Evolutionary conservation across 2,113 vertebrate genomes (phyloP), one percentile per base, ranked within the genome.

Genomic region (Lepisosteus osseus): DNA sequence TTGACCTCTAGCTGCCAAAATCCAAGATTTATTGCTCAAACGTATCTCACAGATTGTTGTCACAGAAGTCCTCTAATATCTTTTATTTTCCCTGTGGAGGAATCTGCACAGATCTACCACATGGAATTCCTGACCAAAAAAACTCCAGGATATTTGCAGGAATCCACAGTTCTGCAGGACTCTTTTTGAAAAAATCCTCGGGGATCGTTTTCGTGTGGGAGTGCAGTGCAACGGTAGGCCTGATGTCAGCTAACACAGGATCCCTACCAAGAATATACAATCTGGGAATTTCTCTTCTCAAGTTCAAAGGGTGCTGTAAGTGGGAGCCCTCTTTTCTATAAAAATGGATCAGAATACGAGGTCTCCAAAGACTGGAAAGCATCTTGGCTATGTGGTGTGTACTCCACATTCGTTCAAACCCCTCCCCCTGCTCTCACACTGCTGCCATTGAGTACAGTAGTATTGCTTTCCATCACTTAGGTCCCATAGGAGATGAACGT

Each of bases 401-500:
- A 29, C 43, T 42, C 44, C 57, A 41, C 54, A 17, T 54, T 5
- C 55, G 13, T 59, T 42, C 54, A 13, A 61, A 70, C 43, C 7
- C 40, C 57, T n/a, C 11, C 70, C 12, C 1, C 6, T 14, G 45
- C 29, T 9, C 63, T 59, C 7, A 3, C 43, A 14, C 51, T 13
- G 78, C 79, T 80, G 65, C 70, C 61, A 15, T 54, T 29, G 29
- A 29, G 29, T 29, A 78, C 73, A 74, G 79, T 75, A 76, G 81
- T 84, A 77, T 82, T 87, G 79, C 85, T 85, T 89, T 86, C 80
- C 80, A 75, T 78, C 77, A 78, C 78, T 81, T 73, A 78, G 82
- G 77, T 86, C 84, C 80, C 80, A 70, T 74, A 78, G 85, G 87
- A 79, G 78, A 55, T 45, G 45, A 83, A 82, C 81, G 78, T 76